These are phyloP conservation scores for Melanotaenia maccullochi DNA, from an alignment of 2,797 vertebrate species.

Conservation along the genomic window DNA sequence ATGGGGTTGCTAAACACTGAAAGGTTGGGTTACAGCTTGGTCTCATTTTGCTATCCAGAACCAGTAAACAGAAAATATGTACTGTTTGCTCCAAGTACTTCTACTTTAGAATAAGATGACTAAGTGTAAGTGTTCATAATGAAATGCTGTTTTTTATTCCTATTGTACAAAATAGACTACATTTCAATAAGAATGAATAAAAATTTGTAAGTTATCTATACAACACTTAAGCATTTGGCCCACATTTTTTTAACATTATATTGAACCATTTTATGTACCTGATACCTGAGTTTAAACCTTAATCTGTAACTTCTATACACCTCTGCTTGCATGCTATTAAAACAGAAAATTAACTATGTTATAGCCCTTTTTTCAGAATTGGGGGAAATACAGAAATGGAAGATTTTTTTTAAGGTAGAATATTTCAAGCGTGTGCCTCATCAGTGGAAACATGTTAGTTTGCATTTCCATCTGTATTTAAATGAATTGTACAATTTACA, in stretches of 20 bases:
- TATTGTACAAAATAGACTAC: neutral
- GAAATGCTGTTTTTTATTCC: neutral
- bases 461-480: no score
- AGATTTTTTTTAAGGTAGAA: neutral
- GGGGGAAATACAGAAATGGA: no score
- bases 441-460: no score
- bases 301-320: neutral
- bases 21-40: neutral
- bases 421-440: neutral
- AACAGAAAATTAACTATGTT: neutral
- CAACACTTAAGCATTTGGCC: neutral
- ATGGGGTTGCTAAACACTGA: conserved; percentile 39
- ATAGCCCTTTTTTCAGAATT: neutral
- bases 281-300: neutral
- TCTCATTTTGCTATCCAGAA: neutral
- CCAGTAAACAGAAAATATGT: no score
- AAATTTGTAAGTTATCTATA: neutral
- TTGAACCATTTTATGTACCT: neutral
- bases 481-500: neutral
- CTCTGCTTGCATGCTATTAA: neutral
- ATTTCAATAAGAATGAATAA: neutral
- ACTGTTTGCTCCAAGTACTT: no score
- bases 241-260: neutral
- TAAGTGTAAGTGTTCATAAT: neutral
- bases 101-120: neutral